These are phyloP conservation scores for Brachynemurus nebulosus DNA, from an alignment of 2,888 invertebrate genomes.

Conservation along the genomic window DNA sequence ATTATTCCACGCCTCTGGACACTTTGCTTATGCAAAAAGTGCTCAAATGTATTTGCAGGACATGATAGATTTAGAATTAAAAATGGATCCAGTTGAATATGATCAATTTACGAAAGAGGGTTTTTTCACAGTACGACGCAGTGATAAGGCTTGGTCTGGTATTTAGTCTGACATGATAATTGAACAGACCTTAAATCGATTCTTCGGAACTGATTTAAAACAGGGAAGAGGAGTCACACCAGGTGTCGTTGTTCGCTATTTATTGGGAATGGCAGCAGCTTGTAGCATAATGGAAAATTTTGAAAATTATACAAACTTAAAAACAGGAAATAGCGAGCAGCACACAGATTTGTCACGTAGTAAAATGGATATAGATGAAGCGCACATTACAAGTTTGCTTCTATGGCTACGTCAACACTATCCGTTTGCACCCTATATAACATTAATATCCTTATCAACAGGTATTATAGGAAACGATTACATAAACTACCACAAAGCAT, in stretches of 20 bases:
- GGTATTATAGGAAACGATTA: background rate
- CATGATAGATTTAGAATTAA: slow-evolving; percentile 21
- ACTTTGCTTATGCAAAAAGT: slow-evolving; percentile 26
- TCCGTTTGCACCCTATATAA: background rate
- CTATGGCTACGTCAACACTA: background rate
- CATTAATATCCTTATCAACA: background rate
- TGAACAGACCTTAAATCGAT: slow-evolving; percentile 20
- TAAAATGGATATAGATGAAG: background rate
- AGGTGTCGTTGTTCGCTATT: background rate
- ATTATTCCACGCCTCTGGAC: slow-evolving; percentile 16
- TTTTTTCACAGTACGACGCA: background rate
- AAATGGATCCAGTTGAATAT: slow-evolving; percentile 18
- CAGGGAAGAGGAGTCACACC: slow-evolving; percentile 13
- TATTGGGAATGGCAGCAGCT: background rate
- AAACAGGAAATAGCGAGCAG: background rate
- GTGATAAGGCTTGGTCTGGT: slow-evolving; percentile 19
- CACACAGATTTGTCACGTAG: background rate
- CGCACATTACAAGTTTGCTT: background rate
- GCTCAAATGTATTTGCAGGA: slow-evolving; percentile 27
- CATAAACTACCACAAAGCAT: background rate
- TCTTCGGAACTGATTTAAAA: slow-evolving; percentile 2
- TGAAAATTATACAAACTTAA: background rate
- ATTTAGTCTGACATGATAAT: slow-evolving; percentile 23
- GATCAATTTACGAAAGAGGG: slow-evolving; percentile 18
- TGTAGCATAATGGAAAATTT: background rate